Conservation (phyloP, 2,888 invertebrate genomes). For the Xanthia togata region DNA sequence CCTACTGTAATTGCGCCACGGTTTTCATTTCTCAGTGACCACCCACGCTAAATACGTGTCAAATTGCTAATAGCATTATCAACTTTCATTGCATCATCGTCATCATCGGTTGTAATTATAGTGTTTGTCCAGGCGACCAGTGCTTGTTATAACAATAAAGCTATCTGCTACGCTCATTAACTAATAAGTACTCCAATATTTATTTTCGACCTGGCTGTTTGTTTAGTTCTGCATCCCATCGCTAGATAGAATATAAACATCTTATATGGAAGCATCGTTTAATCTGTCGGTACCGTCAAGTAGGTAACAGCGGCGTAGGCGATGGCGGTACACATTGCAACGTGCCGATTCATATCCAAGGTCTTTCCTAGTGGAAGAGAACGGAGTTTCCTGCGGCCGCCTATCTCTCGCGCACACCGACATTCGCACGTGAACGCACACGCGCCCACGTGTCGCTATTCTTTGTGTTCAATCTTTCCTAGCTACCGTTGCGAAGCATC, state of each 20-base stretch:
- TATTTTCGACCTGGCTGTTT: conserved; percentile 68
- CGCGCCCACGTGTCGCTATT: conserved; percentile 87
- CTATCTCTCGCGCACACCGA: conserved; percentile 89
- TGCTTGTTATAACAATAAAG: conserved; percentile 83
- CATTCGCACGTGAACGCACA: conserved; percentile 87
- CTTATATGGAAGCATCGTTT: conserved; percentile 80
- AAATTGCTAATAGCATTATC: conserved; percentile 88
- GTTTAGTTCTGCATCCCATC: conserved; percentile 62
- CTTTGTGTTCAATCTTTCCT: conserved; percentile 89
- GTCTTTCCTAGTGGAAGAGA: conserved; percentile 91
- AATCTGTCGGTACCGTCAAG: conserved; percentile 83
- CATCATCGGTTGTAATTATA: conserved; percentile 80
- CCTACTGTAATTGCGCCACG: conserved; percentile 80
- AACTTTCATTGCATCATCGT: conserved; percentile 88
- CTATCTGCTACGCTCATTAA: conserved; percentile 84
- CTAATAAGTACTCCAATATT: conserved; percentile 76
- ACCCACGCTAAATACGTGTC: conserved; percentile 88
- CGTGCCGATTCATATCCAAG: conserved; percentile 90
- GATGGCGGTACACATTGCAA: conserved; percentile 90
- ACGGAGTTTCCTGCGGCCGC: conserved; percentile 91
- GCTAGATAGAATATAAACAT: conserved; percentile 61
- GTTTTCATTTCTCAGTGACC: conserved; percentile 81
- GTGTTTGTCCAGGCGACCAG: conserved; percentile 80
- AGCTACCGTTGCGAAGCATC: conserved; percentile 88
- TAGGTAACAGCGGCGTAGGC: conserved; percentile 89